Percentiles rank a stretch among this genome's conserved stretches.
phyloP scores from a whole-genome alignment of 2,113 vertebrate genomes.

The Pica pica region DNA sequence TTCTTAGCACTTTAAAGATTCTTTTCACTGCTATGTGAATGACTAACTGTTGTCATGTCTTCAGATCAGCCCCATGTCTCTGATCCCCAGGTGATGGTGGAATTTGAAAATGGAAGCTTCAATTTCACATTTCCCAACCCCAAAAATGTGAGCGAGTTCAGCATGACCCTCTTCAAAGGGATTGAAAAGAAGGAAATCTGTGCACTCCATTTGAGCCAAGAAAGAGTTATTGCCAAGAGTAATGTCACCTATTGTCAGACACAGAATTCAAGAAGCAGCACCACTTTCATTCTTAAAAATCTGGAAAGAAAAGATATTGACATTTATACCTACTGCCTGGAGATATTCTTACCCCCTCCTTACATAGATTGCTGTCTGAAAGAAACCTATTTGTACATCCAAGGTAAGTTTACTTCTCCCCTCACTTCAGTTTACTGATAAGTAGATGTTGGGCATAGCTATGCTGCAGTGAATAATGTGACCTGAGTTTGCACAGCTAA shows the following conservation, averaged over 20 bases:
- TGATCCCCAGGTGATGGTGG: constrained; percentile 11
- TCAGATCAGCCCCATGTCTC: constrained; percentile 51
- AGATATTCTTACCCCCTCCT: constrained; percentile 69
- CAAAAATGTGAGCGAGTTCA: constrained; percentile 58
- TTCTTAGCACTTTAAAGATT: neutral
- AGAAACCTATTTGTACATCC: constrained; percentile 67
- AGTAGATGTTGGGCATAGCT: neutral
- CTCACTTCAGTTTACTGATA: neutral
- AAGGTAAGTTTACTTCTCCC: constrained; percentile 63
- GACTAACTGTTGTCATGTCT: constrained; percentile 3
- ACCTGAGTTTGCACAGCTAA: neutral
- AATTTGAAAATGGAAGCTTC: constrained; percentile 58
- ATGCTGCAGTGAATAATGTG: neutral
- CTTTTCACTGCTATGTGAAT: neutral
- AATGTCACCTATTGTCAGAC: constrained; percentile 49
- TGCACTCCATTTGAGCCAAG: constrained; percentile 27
- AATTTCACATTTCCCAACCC: constrained; percentile 64
- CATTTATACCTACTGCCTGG: constrained; percentile 63
- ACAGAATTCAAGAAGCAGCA: constrained; percentile 27
- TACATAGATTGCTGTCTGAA: constrained; percentile 20
- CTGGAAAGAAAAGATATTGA: constrained; percentile 58
- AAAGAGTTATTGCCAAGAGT: neutral
- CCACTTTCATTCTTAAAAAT: constrained; percentile 67
- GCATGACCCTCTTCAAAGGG: constrained; percentile 68
- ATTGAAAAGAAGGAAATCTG: constrained; percentile 44